Evolutionary conservation across 2,797 vertebrate species (phyloP), one percentile per base, ranked within the genome.

Genomic region (Paramormyrops hopkinsi): DNA sequence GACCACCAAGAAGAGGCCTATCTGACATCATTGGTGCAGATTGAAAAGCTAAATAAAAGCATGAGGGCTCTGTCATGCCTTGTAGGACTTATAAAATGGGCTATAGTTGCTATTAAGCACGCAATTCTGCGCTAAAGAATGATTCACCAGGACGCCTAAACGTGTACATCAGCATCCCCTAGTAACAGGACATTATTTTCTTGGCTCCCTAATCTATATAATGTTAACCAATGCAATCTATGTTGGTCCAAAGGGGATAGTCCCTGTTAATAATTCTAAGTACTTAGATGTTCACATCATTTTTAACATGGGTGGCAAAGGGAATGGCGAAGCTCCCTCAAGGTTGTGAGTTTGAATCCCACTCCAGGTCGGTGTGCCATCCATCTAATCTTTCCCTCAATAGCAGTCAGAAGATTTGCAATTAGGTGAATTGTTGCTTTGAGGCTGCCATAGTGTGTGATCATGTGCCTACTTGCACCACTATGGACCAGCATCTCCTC

Each of bases 1-100:
- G 91, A 92, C 92, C 91, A 92, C 91, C 90, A 91, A 89, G 90
- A 8, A 88, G 88, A 88, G 85, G 90, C 88, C 91, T 90, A 86
- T 73, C 90, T 92, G 62, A 91, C 89, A 88, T 90, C 84, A 89
- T 79, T 46, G 89, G 86, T 50, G 25, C 19, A 54, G 54, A 56
- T n/a, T 89, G 83, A 89, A 86, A 87, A 89, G 86, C 85, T 89
- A 79, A 87, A 53, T 90, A 59, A 90, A 79, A 90, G 88, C 62
- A 46, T 54, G 87, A 89, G 90, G 69, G 22, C 44, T 90, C 54
- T 33, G 41, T 51, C 62, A 88, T 84, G 76, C 46, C 87, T 88
- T 84, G 73, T 5, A 44, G 73, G n/a, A 53, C 54, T 82, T 76
- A 83, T 88, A 56, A 22, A 22, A 44, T 51, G 37, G n/a, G 69